phyloP scores from a whole-genome alignment of 2,888 invertebrate species.

The Thymelicus sylvestris region DNA sequence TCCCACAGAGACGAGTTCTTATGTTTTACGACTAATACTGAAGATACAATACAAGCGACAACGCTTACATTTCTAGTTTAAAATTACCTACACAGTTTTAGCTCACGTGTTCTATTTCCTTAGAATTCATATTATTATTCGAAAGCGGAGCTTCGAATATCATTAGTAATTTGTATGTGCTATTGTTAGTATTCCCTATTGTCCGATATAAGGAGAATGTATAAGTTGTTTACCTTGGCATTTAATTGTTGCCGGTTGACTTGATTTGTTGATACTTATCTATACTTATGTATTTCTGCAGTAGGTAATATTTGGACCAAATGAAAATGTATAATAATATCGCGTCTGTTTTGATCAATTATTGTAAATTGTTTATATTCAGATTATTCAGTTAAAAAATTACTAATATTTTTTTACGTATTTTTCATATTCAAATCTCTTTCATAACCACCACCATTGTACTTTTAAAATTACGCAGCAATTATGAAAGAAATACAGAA shows the following conservation, averaged over 20 bases:
- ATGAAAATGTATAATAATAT: conserved; percentile 39
- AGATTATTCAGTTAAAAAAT: too few species aligned
- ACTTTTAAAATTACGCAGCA: neutral
- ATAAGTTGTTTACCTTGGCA: conserved; percentile 76
- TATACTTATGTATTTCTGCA: conserved; percentile 35
- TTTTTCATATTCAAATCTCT: too few species aligned
- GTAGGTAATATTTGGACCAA: conserved; percentile 33
- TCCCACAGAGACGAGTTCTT: too few species aligned
- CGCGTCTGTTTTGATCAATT: too few species aligned
- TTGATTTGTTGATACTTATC: conserved; percentile 39
- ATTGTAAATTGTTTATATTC: too few species aligned
- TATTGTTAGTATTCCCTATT: conserved; percentile 45
- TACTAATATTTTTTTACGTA: too few species aligned
- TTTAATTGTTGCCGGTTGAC: conserved; percentile 53
- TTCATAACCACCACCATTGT: neutral
- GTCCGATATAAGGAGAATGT: conserved; percentile 61
- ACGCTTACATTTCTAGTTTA: too few species aligned
- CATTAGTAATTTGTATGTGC: conserved; percentile 16
- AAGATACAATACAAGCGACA: too few species aligned
- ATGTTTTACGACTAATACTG: too few species aligned
- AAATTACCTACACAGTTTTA: too few species aligned
- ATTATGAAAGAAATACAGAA: neutral
- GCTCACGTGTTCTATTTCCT: too few species aligned
- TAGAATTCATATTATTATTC: neutral
- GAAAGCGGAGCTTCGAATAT: neutral